Evolutionary conservation across 2,797 vertebrate species (phyloP).

Genomic region (Gambusia yucatana): DNA sequence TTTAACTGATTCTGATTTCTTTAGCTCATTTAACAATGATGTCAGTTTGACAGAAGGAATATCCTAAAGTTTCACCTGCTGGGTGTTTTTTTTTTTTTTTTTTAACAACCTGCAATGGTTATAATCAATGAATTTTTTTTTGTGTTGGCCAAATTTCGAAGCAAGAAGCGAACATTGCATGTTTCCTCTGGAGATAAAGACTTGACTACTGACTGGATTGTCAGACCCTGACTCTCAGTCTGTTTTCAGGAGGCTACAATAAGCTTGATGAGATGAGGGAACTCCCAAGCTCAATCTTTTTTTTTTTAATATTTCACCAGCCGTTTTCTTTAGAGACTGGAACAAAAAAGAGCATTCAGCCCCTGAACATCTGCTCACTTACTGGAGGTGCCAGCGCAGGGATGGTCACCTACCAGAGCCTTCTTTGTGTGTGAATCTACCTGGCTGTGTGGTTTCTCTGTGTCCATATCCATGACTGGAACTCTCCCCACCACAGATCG

Average conservation of each 20-base stretch:
- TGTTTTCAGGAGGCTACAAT: constrained; percentile 49
- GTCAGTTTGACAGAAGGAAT: constrained; percentile 23
- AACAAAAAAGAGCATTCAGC: constrained; percentile 59
- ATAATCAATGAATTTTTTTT: constrained; percentile 21
- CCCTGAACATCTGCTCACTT: constrained; percentile 75
- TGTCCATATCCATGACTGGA: constrained; percentile 22
- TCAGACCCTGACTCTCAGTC: constrained; percentile 45
- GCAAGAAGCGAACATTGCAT: constrained; percentile 30
- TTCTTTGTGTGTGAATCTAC: constrained; percentile 10
- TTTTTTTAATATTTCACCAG: constrained; percentile 56
- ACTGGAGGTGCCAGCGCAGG: constrained; percentile 44
- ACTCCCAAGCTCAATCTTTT: constrained; percentile 69
- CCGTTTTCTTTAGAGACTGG: constrained; percentile 52
- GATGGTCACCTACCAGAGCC: constrained; percentile 49
- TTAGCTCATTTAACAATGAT: constrained; percentile 32
- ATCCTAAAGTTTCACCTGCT: constrained; percentile 7
- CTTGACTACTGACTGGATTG: constrained; percentile 28
- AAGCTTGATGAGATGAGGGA: constrained; percentile 69
- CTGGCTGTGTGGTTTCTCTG: constrained; percentile 5
- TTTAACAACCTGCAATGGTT: constrained; percentile 8
- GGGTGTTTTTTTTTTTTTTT: not conserved
- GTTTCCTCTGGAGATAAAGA: constrained; percentile 36
- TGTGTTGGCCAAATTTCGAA: not conserved
- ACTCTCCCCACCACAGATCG: constrained; percentile 32
- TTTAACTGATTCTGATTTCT: constrained; percentile 30